Conservation (phyloP, 2,113 vertebrate species). For the Holacanthus passer region DNA sequence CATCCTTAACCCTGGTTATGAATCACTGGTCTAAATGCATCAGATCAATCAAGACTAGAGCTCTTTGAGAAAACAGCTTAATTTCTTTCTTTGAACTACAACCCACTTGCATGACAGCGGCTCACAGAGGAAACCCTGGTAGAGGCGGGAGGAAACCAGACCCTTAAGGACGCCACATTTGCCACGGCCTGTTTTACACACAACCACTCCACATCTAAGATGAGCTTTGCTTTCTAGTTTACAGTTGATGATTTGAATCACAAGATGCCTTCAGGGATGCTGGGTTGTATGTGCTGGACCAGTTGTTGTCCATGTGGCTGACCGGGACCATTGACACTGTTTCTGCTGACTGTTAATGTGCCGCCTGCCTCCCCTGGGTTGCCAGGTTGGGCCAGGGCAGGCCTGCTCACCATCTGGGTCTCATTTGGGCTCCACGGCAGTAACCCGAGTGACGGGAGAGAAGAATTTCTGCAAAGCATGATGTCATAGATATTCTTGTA, state of each 20-base stretch:
- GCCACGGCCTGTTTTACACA: conserved; percentile 3
- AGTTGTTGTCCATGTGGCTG: conserved; percentile 31
- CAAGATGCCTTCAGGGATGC: not conserved
- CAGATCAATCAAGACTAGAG: not conserved
- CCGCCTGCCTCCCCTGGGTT: conserved; percentile 49
- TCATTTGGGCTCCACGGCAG: conserved; percentile 64
- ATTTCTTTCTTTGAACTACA: conserved; percentile 8
- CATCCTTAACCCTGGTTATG: not conserved
- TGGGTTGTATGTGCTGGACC: not conserved
- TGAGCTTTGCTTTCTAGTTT: conserved; percentile 22
- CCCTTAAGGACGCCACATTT: conserved; percentile 32
- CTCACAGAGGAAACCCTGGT: conserved; percentile 23
- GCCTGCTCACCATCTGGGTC: conserved; percentile 78
- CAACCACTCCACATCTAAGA: conserved; percentile 4
- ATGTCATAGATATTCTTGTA: conserved; percentile 73
- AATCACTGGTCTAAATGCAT: conserved; percentile 4
- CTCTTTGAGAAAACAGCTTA: not conserved
- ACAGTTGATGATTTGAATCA: not conserved
- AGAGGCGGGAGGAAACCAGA: conserved; percentile 26
- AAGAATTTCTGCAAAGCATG: conserved; percentile 72
- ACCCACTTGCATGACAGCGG: conserved; percentile 30
- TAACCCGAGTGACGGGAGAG: conserved; percentile 64
- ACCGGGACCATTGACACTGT: conserved; percentile 43
- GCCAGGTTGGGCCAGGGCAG: conserved; percentile 59
- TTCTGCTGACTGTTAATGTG: conserved; percentile 44